These are phyloP conservation scores for Conomelus anceps DNA, from an alignment of 2,888 invertebrate species.

Conservation along the genomic window DNA sequence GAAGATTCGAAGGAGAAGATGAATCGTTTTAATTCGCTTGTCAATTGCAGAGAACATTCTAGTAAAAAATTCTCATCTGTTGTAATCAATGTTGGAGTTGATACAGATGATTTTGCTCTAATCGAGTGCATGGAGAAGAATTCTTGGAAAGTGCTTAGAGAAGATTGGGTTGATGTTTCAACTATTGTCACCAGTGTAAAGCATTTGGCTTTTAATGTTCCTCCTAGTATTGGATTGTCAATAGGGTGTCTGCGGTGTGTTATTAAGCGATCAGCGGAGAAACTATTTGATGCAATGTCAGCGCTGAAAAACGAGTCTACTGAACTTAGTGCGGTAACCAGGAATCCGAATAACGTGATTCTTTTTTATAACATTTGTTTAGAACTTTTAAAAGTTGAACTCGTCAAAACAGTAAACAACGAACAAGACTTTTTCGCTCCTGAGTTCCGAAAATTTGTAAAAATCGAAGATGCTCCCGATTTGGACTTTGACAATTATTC, in stretches of 20 bases:
- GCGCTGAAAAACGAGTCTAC: not conserved
- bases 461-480: not conserved
- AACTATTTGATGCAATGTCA: not conserved
- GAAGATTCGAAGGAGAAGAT: constrained; percentile 9
- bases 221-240: not conserved
- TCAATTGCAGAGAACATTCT: not conserved
- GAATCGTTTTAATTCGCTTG: constrained; percentile 13
- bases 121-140: not conserved
- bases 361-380: not conserved
- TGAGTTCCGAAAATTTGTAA: constrained; percentile 8
- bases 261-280: not conserved
- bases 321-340: not conserved
- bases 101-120: constrained; percentile 20
- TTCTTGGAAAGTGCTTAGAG: not conserved
- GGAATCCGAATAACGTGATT: not conserved
- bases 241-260: not conserved
- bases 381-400: not conserved
- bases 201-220: not conserved
- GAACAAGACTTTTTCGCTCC: not conserved
- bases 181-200: not conserved
- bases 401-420: not conserved
- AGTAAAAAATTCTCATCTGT: constrained; percentile 3
- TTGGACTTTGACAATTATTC: not conserved
- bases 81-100: constrained; percentile 18
- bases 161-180: not conserved